Evolutionary conservation across 1,140 invertebrate species (phyloP).

Genomic region (Proctacanthus coquilletti): DNA sequence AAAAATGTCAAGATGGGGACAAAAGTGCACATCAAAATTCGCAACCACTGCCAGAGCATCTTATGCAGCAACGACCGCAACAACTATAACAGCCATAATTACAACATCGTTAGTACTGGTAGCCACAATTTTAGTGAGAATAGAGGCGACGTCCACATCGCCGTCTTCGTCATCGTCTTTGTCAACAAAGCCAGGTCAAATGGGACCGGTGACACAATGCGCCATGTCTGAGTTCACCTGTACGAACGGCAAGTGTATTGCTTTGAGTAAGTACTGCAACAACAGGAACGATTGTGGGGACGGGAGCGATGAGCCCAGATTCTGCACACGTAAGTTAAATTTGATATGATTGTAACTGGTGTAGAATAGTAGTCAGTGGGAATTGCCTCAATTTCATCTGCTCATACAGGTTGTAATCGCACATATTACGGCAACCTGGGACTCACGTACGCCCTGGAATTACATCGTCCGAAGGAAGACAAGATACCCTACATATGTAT

Average conservation of each 20-base stretch:
- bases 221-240: constrained; percentile 66
- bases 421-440: constrained; percentile 75
- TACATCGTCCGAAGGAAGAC: constrained; percentile 65
- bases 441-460: constrained; percentile 62
- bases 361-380: too few relatives aligned
- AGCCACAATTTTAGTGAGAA: too few relatives aligned
- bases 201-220: constrained; percentile 31
- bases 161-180: neutral
- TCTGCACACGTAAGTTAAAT: constrained; percentile 67
- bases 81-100: too few relatives aligned
- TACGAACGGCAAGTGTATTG: constrained; percentile 60
- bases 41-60: too few relatives aligned
- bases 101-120: too few relatives aligned
- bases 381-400: constrained; percentile 11
- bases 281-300: constrained; percentile 72
- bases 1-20: too few relatives aligned
- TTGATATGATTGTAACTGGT: too few relatives aligned
- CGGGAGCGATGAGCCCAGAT: constrained; percentile 64
- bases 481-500: constrained; percentile 71
- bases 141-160: too few relatives aligned
- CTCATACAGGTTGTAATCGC: constrained; percentile 62
- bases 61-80: too few relatives aligned
- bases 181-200: neutral
- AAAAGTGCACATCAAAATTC: too few relatives aligned
- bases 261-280: constrained; percentile 68